phyloP scores from a whole-genome alignment of 2,888 invertebrate genomes.

The Keiferia lycopersicella region DNA sequence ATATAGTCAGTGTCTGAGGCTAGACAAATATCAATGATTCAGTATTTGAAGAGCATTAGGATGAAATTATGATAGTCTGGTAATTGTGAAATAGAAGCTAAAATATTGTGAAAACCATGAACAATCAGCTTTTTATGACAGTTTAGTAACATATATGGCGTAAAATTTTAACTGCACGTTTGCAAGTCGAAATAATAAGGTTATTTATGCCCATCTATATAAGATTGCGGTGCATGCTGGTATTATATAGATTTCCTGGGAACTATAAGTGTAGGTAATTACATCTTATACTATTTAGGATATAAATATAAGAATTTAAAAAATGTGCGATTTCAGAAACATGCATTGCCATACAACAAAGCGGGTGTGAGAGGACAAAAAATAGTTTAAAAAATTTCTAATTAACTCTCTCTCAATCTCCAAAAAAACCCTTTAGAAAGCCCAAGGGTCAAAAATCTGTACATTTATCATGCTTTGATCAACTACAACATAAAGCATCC shows the following conservation, averaged over 20 bases:
- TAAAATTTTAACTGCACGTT: not conserved
- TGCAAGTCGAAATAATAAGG: not conserved
- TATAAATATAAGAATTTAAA: slow-evolving; percentile 25
- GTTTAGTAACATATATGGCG: not conserved
- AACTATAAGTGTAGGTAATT: not conserved
- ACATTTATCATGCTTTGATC: slow-evolving; percentile 59
- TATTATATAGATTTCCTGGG: not conserved
- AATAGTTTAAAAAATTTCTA: slow-evolving; percentile 1
- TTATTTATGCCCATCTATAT: not conserved
- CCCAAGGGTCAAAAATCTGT: slow-evolving; percentile 22
- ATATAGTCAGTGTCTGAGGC: not conserved
- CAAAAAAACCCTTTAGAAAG: slow-evolving; percentile 21
- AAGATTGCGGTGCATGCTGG: slow-evolving; percentile 12
- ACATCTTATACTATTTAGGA: not conserved
- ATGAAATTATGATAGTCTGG: not conserved
- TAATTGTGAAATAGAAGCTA: slow-evolving; percentile 10
- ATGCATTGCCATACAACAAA: slow-evolving; percentile 68
- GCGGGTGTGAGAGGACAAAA: slow-evolving; percentile 44
- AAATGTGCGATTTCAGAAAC: slow-evolving; percentile 49
- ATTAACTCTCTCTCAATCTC: slow-evolving; percentile 24
- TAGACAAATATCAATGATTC: not conserved
- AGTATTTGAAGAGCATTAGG: not conserved
- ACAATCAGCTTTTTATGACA: slow-evolving; percentile 20
- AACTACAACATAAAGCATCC: slow-evolving; percentile 64
- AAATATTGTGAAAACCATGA: slow-evolving; percentile 20